Base-by-base conservation (phyloP, 2,113 vertebrate genomes). In the Ictalurus punctatus region DNA sequence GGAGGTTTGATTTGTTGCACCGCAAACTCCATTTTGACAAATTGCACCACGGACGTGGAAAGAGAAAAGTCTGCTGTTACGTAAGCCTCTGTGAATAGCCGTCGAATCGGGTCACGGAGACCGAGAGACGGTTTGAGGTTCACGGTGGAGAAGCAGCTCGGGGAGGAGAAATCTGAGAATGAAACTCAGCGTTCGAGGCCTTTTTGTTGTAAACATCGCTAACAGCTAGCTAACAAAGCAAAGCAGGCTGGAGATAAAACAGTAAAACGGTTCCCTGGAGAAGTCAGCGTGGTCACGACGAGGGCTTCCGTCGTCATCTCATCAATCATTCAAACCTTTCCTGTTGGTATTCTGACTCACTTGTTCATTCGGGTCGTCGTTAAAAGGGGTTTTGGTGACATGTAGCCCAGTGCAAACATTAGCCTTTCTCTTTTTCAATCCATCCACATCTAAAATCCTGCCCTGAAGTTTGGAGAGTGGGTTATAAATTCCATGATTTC, bases 1-100 rank as follows among this genome's bases (percentile, higher is more conserved):
- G 25, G 6, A 27, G 14, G 34, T 44, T 88, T 27, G 58, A 86
- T 86, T 88, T 71, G 65, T 65, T 88, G 67, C 86, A 25, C 16
- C 16, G 59, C 12, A 10, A 74, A 48, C 44, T 4, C 25, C 48
- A 84, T 37, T 21, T 65, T 86, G 83, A 76, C 65, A 54, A 87
- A 84, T 10, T 87, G 25, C 52, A 63, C 63, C 65, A 54, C 21
- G 34, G 34, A 34, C 13, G 30, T 58, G 3, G 76, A 61, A 65
- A 54, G 40, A 74, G 56, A 48, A 58, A 81, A 59, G 78, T 13
- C 54, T 52, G 19, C 10, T 16, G 59, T 82, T 73, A 73, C 61
- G 52, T 44, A 74, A 86, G 27, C 63, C 37, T 61, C 34, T 25
- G 52, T 74, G 84, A 86, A 23, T 21, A n/a, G 67, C 65, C 48